Conservation (phyloP, 2,797 vertebrate genomes). For the Spinus olivaceus region DNA sequence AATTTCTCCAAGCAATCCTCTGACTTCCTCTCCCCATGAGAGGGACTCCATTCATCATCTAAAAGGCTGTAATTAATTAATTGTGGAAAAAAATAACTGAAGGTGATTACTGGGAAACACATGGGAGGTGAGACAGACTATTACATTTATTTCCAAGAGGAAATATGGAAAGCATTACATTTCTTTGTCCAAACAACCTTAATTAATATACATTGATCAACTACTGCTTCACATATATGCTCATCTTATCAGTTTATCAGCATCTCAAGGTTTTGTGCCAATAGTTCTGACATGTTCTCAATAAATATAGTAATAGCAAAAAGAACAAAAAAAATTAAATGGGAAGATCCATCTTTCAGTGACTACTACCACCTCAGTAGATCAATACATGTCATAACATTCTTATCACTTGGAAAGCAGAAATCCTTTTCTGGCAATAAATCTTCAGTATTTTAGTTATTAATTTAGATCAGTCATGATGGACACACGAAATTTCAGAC, state of each 20-base stretch:
- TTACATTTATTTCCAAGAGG: slow-evolving; percentile 25
- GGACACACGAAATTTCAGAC: background rate
- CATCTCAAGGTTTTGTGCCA: slow-evolving; percentile 1
- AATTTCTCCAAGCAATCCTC: background rate
- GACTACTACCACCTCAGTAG: background rate
- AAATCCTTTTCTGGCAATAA: slow-evolving; percentile 45
- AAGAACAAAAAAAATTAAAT: slow-evolving; percentile 37
- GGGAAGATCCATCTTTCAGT: slow-evolving; percentile 37
- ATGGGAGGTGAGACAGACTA: slow-evolving; percentile 52
- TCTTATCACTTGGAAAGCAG: slow-evolving; percentile 41
- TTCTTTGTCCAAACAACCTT: slow-evolving; percentile 54
- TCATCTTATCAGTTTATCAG: slow-evolving; percentile 49
- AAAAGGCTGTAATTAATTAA: slow-evolving; percentile 72
- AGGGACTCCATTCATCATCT: slow-evolving; percentile 41
- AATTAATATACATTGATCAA: slow-evolving; percentile 59
- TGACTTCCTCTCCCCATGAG: background rate
- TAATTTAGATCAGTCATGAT: slow-evolving; percentile 35
- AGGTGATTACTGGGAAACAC: slow-evolving; percentile 40
- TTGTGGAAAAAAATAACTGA: slow-evolving; percentile 32
- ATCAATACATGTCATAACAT: slow-evolving; percentile 53
- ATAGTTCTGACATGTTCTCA: slow-evolving; percentile 40
- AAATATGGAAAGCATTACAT: slow-evolving; percentile 16
- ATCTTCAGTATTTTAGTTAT: slow-evolving; percentile 42
- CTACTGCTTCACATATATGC: background rate
- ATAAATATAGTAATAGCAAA: slow-evolving; percentile 39